Base-by-base conservation (phyloP, 2,888 invertebrate genomes). In the Periphyllus acericola region DNA sequence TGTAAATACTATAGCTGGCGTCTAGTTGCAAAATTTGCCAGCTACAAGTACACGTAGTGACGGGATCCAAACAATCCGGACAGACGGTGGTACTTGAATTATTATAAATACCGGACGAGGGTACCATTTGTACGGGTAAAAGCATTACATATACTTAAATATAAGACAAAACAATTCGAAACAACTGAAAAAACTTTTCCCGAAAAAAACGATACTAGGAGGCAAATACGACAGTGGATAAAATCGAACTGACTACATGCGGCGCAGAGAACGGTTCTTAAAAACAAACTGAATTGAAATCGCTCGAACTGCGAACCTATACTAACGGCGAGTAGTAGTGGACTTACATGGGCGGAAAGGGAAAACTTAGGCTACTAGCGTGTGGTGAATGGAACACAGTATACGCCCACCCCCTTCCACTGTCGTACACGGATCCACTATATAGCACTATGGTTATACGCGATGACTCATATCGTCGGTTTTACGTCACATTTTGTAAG, bases 1-100 rank as follows among this genome's bases (percentile, higher is more conserved):
- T 72, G 55, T 86, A 86, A 71, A 86, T 80, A 17, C 86, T 86
- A 32, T 80, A 79, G 29, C 36, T 72, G 21, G 78, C 76, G 72
- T 86, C 86, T 17, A 86, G 40, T 25, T 72, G 72, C 52, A 72
- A 25, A 14, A 86, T 80, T 40, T 55, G 52, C 86, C 86, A 86
- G 32, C 36, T 66, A n/a, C 83, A 84, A 29, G 66, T 25, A n/a
- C 86, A 86, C 72, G 32, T 17, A 5, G 55, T 25, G 0, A 36
- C 52, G 0, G 72, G 68, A 3, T 79, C 86, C 40, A 86, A 3
- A 55, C 86, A 86, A n/a, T 86, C 55, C 25, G 72, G 72, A 4
- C 86, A 86, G 14, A 86, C 60, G 36, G 86, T 76, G 9, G 36
- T 36, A 21, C 4, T 74, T 8, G 36, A 40, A 21, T 40, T 29